Base-by-base conservation (phyloP, 2,888 invertebrate genomes). In the Pseudococcus jackbeardsleyi region DNA sequence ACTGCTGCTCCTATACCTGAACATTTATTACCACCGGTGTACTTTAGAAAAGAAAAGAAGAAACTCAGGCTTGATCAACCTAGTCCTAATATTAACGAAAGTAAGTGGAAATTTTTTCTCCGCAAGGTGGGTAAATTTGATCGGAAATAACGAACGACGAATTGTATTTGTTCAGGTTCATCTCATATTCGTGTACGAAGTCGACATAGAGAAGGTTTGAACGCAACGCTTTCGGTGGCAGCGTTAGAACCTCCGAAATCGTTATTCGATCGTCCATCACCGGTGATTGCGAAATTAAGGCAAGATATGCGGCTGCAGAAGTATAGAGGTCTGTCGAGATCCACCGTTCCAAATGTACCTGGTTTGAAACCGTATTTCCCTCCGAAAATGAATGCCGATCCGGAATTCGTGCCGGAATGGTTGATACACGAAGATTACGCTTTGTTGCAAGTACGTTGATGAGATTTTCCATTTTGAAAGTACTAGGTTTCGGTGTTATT, bases 351-450 rank as follows among this genome's bases (percentile, higher is more conserved):
- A 39, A 89, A 90, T 82, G 85, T 90, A 9, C 89, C 90, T 7
- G 89, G 89, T 22, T 88, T 90, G 22, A 90, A 90, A 88, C 90
- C 90, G 6, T 89, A 89, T 54, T 90, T 93, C 17, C 92, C 92
- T 19, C 89, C 92, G 0, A 94, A 94, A 90, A 92, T 93, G 0
- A 91, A 93, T 3, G 91, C 92, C 0, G 94, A 95, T 90, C 94
- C 94, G 9, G 94, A 95, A 79, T 93, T 95, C 89, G 93, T 94
- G 90, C 95, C 96, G 89, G 97, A 97, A 90, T 99, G 98, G 98
- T 93, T 95, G 90, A 94, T 97, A 89, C 95, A 96, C 91, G 98
- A 99, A 92, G 98, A 99, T 92, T 95, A 96, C 93, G 95, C 96
- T 42, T 93, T 98, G 89, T 93, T 98, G 19, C 96, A 96, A 92